These are phyloP conservation scores for Xiphophorus hellerii DNA, from an alignment of 2,113 vertebrate species.

Conservation along the genomic window DNA sequence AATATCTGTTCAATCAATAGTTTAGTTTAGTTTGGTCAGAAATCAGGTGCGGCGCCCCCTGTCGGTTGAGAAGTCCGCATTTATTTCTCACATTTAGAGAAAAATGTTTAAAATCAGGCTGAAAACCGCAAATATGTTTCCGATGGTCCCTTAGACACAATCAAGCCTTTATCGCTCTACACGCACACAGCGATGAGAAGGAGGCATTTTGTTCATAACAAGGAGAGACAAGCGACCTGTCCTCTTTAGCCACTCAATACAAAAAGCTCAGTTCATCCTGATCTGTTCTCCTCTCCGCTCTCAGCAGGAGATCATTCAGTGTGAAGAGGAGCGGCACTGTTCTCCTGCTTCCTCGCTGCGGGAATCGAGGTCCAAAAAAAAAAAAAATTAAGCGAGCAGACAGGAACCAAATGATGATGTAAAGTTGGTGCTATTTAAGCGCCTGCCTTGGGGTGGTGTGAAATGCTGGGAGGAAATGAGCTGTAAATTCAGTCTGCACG, in stretches of 20 bases:
- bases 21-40: background rate
- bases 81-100: background rate
- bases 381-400: slow-evolving; percentile 44
- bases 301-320: slow-evolving; percentile 36
- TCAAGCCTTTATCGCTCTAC: background rate
- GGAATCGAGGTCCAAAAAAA: slow-evolving; percentile 37
- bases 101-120: background rate
- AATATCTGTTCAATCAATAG: background rate
- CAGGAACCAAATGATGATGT: slow-evolving; percentile 51
- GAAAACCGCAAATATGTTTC: background rate
- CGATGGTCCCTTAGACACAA: background rate
- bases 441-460: slow-evolving; percentile 36
- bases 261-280: slow-evolving; percentile 36
- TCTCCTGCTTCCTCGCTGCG: slow-evolving; percentile 54
- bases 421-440: slow-evolving; percentile 5
- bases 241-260: slow-evolving; percentile 4
- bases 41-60: slow-evolving; percentile 58
- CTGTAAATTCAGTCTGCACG: background rate
- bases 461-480: slow-evolving; percentile 25
- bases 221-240: slow-evolving; percentile 1
- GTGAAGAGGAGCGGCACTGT: slow-evolving; percentile 57
- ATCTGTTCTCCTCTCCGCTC: slow-evolving; percentile 17
- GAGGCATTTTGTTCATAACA: slow-evolving; percentile 7
- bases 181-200: slow-evolving; percentile 24
- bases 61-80: slow-evolving; percentile 18